Evolutionary conservation across 2,888 invertebrate species (phyloP).

Genomic region (Leptinotarsa tumamoca): DNA sequence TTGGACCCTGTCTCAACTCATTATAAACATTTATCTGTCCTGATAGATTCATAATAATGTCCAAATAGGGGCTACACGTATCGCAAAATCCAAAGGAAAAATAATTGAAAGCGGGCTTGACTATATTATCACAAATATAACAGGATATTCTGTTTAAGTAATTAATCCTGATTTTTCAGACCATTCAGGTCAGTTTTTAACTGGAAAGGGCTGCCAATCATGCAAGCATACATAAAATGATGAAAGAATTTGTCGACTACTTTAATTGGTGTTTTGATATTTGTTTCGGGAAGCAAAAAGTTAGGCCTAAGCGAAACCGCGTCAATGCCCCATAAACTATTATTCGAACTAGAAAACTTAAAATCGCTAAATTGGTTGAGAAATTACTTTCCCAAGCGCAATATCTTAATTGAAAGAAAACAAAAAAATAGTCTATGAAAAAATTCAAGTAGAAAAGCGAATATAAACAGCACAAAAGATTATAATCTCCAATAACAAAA

Average conservation of each 20-base stretch:
- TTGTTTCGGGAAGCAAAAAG: constrained; percentile 8
- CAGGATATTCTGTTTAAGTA: not conserved
- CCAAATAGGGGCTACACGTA: constrained; percentile 5
- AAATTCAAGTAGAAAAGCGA: constrained; percentile 12
- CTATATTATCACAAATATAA: constrained; percentile 20
- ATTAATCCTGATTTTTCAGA: constrained; percentile 10
- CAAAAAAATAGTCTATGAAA: not conserved
- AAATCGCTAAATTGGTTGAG: constrained; percentile 1
- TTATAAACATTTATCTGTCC: not conserved
- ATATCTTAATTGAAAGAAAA: not conserved
- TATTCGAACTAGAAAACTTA: not conserved
- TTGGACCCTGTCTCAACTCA: not conserved
- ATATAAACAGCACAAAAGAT: not conserved
- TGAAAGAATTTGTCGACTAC: constrained; percentile 1
- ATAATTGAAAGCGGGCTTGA: not conserved
- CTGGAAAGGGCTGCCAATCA: not conserved
- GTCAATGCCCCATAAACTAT: too few relatives aligned
- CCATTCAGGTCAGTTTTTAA: constrained; percentile 1
- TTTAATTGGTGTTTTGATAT: constrained; percentile 18
- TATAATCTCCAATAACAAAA: not conserved
- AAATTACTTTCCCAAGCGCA: not conserved
- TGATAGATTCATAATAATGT: not conserved
- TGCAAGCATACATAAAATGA: constrained; percentile 8
- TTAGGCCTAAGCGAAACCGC: not conserved
- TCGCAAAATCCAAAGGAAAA: constrained; percentile 5